These are phyloP conservation scores for Rhabdophis nuchalis DNA, from an alignment of 2,797 vertebrate genomes.

Conservation along the genomic window DNA sequence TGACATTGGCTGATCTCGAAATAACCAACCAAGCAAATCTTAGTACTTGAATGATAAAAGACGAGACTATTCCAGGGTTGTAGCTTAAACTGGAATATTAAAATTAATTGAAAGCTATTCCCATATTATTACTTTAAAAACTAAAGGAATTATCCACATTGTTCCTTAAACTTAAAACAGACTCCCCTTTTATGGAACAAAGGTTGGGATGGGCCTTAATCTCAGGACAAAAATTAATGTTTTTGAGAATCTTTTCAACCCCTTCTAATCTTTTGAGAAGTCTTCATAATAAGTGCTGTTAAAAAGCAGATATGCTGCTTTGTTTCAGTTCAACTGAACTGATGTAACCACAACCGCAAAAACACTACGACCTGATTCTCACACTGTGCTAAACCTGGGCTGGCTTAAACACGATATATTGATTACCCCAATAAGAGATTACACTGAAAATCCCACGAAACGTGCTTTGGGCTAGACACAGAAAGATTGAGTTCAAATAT, in stretches of 20 bases:
- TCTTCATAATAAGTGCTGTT: neutral
- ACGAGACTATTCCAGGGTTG: neutral
- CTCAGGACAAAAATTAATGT: neutral
- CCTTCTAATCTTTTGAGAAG: neutral
- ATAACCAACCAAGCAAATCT: neutral
- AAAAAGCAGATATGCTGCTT: neutral
- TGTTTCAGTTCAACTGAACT: neutral
- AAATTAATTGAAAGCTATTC: neutral
- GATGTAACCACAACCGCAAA: neutral
- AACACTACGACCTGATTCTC: neutral
- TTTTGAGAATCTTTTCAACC: neutral
- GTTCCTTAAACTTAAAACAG: neutral
- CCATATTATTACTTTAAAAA: neutral
- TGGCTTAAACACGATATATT: neutral
- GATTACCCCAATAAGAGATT: neutral
- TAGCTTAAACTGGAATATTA: neutral
- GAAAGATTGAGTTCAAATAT: neutral
- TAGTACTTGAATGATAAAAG: neutral
- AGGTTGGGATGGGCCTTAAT: neutral
- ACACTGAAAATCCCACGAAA: neutral
- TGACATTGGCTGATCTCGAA: neutral
- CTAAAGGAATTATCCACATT: neutral
- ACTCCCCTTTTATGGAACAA: neutral
- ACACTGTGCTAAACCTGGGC: neutral
- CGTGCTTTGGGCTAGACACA: neutral